These are phyloP conservation scores for Tapera naevia DNA, from an alignment of 2,797 vertebrate species.

Conservation along the genomic window DNA sequence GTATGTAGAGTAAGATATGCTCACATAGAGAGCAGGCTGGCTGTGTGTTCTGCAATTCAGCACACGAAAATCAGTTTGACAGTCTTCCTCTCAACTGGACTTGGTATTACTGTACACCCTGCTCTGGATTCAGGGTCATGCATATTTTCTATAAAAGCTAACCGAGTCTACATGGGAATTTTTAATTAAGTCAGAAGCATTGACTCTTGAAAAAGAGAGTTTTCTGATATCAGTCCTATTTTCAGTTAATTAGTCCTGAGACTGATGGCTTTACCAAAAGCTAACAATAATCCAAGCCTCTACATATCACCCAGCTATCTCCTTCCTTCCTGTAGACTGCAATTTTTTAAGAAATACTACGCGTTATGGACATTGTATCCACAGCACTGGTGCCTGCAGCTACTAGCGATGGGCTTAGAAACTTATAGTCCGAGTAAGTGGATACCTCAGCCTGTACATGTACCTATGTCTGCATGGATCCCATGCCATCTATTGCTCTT, in stretches of 20 bases:
- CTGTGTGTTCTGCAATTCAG: not conserved
- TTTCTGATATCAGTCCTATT: not conserved
- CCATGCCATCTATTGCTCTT: not conserved
- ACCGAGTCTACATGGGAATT: not conserved
- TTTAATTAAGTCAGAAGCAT: not conserved
- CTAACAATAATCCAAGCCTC: not conserved
- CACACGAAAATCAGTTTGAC: not conserved
- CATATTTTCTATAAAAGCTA: not conserved
- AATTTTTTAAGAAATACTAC: not conserved
- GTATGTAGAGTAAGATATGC: not conserved
- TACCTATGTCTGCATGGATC: rapidly evolving
- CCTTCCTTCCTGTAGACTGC: not conserved
- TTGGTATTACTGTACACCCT: not conserved
- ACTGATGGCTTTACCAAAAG: not conserved
- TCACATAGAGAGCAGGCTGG: not conserved
- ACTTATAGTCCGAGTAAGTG: not conserved
- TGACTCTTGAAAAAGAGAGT: not conserved
- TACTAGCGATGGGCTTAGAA: not conserved
- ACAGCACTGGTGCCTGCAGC: not conserved
- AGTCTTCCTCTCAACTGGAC: not conserved
- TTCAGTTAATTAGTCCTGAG: not conserved
- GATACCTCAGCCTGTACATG: not conserved
- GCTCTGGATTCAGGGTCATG: not conserved
- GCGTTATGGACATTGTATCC: not conserved
- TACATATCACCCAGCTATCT: not conserved